These are phyloP conservation scores for Eumacrocentrus americanus DNA, from an alignment of 2,888 invertebrate genomes.

Conservation along the genomic window DNA sequence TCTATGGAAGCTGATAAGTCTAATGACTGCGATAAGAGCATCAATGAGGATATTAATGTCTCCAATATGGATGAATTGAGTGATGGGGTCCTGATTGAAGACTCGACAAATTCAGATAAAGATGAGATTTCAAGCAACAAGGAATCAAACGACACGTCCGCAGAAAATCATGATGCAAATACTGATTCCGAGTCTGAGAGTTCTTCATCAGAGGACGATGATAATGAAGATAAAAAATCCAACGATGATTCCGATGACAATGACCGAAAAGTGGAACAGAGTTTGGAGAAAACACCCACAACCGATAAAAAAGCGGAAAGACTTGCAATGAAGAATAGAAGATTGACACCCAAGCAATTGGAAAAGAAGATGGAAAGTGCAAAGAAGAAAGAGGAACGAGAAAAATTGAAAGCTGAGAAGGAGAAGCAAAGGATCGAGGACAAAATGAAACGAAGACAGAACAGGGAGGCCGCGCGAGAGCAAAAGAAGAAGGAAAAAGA, in stretches of 20 bases:
- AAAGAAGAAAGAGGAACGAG: slow-evolving; percentile 66
- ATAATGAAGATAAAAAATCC: slow-evolving; percentile 26
- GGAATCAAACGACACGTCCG: slow-evolving; percentile 22
- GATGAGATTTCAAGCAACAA: slow-evolving; percentile 34
- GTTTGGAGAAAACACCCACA: slow-evolving; percentile 27
- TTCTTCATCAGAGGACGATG: slow-evolving; percentile 44
- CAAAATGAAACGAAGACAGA: slow-evolving; percentile 48
- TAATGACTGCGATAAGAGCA: slow-evolving; percentile 22
- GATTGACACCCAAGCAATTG: slow-evolving; percentile 61
- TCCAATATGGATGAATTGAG: slow-evolving; percentile 29
- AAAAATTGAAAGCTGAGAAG: slow-evolving; percentile 64
- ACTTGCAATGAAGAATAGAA: slow-evolving; percentile 38
- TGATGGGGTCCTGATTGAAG: slow-evolving; percentile 33
- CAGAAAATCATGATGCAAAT: slow-evolving; percentile 26
- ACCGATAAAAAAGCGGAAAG: slow-evolving; percentile 32
- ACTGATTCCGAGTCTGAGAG: slow-evolving; percentile 36
- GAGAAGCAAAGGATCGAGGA: slow-evolving; percentile 64
- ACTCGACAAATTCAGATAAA: slow-evolving; percentile 35
- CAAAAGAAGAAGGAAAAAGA: slow-evolving; percentile 63
- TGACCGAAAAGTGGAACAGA: slow-evolving; percentile 14
- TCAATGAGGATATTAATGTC: slow-evolving; percentile 7
- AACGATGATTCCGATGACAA: slow-evolving; percentile 28
- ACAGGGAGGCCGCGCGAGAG: slow-evolving; percentile 59
- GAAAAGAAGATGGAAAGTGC: slow-evolving; percentile 67
- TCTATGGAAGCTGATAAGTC: background rate